Conservation (phyloP, 1,140 invertebrate genomes). For the Odontomachus brunneus region DNA sequence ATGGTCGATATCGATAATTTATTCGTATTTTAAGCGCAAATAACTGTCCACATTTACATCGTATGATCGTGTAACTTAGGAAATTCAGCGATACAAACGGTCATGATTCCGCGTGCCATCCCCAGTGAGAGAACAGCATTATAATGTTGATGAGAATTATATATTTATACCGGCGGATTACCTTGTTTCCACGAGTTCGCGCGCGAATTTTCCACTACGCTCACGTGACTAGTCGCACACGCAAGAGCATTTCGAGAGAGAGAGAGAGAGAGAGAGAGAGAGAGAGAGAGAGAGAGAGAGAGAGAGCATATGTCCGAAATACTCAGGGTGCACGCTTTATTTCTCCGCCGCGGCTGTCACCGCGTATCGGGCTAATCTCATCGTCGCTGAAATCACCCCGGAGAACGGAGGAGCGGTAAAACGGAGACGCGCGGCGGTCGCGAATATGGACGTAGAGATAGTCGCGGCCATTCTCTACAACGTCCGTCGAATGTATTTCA, state of each 20-base stretch:
- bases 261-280: no score
- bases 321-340: conserved; percentile 34
- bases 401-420: conserved; percentile 18
- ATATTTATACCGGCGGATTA: conserved; percentile 52
- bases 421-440: conserved; percentile 10
- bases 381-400: conserved; percentile 38
- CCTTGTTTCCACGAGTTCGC: conserved; percentile 45
- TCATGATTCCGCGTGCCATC: conserved; percentile 2
- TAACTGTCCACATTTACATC: no score
- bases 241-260: conserved; percentile 17
- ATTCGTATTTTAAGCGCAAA: background rate
- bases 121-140: background rate
- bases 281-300: no score
- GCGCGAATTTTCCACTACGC: conserved; percentile 21
- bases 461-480: conserved; percentile 26
- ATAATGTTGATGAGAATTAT: conserved; percentile 58
- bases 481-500: conserved; percentile 54
- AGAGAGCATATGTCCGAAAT: conserved; percentile 15
- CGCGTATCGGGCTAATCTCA: conserved; percentile 63
- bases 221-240: conserved; percentile 59
- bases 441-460: conserved; percentile 33
- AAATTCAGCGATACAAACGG: conserved; percentile 32
- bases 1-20: no score
- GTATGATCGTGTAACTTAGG: conserved; percentile 5
- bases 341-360: conserved; percentile 15